These are phyloP conservation scores for Cyanistes caeruleus DNA, from an alignment of 2,113 vertebrate genomes.

Conservation along the genomic window DNA sequence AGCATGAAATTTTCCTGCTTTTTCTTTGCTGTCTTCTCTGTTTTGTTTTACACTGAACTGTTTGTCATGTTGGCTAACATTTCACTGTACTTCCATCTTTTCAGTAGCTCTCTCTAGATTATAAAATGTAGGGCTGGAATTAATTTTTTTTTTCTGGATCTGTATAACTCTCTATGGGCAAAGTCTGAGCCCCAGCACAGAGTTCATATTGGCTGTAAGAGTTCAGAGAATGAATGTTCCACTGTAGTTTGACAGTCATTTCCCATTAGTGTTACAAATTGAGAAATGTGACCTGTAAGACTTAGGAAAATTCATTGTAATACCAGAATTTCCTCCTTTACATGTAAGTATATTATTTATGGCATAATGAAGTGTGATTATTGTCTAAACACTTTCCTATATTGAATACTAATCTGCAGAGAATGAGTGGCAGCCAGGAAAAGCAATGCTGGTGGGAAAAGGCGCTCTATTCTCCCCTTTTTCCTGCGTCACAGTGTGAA, in stretches of 20 bases:
- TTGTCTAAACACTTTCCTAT: slow-evolving; percentile 81
- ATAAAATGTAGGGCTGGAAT: neutral
- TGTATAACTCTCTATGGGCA: neutral
- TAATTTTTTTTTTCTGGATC: neutral
- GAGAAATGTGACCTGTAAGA: neutral
- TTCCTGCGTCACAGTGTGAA: slow-evolving; percentile 91
- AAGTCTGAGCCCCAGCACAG: neutral
- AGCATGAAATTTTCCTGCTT: neutral
- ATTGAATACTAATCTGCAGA: slow-evolving; percentile 84
- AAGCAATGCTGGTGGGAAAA: slow-evolving; percentile 97
- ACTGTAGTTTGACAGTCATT: neutral
- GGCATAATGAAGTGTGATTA: slow-evolving; percentile 24
- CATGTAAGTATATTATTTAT: slow-evolving; percentile 54
- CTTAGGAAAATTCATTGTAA: neutral
- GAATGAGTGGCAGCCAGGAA: slow-evolving; percentile 83
- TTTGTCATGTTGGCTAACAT: neutral
- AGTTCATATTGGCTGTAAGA: neutral
- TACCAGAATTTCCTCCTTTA: slow-evolving; percentile 14
- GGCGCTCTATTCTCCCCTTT: slow-evolving; percentile 89
- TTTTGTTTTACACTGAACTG: neutral
- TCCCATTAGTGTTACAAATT: neutral
- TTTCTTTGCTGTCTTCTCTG: neutral
- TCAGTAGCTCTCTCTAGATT: neutral
- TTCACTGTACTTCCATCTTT: neutral
- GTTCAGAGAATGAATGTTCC: neutral